Evolutionary conservation across 2,113 vertebrate species (phyloP), one percentile per base, ranked within the genome.

Genomic region (Onychostoma macrolepis): DNA sequence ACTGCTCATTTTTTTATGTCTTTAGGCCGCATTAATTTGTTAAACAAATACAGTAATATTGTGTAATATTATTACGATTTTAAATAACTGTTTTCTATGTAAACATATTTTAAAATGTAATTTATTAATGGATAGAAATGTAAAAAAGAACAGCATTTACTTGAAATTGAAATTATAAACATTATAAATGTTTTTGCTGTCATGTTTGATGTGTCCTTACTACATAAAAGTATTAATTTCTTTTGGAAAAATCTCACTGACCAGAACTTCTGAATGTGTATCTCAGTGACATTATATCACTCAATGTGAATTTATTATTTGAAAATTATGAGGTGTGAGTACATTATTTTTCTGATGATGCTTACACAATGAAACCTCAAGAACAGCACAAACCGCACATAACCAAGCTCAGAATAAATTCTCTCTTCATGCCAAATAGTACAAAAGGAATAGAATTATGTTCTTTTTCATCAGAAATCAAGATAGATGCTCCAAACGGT

Each of bases 391-490:
- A 67, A 30, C 63, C n/a, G 30, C 12, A 67, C 12, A 13, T 67
- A 75, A n/a, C 71, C 30, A 21, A 36, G 30, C 11, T 43, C 72
- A 43, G 38, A 43, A 45, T n/a, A 28, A 7, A 26, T 74, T 74
- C 71, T 41, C 0, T 4, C 5, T 43, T n/a, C 41, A 45, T 45
- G 41, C 12, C 12, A 45, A 45, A 72, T 36, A 4, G 15, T 21
- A 71, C 17, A 41, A 72, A 38, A 24, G 8, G 8, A 38, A 72
- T 12, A 36, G 0, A 72, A 41, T 1, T 24, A 36, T 71, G n/a
- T 61, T 63, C 24, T 63, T 63, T 41, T 79, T 61, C 63, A 80
- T 56, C 48, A 53, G 79, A 74, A 80, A 58, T 45, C 65, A 33
- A 30, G 65, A 71, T 58, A 83, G 85, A 63, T 65, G 48, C 13